Conservation (phyloP, 2,888 invertebrate genomes). For the Chrysodeixis includens region DNA sequence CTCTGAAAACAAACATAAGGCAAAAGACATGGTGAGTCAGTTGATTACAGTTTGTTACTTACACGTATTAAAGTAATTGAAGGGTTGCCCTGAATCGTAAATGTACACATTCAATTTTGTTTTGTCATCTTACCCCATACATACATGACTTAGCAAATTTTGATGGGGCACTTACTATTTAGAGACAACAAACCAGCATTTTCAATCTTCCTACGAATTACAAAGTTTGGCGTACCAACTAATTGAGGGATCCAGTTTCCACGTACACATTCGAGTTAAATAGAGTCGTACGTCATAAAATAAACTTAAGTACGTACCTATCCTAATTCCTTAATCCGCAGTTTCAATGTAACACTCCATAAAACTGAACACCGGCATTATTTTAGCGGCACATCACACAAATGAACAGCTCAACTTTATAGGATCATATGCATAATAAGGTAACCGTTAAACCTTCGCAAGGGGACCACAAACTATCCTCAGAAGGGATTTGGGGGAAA, state of each 20-base stretch:
- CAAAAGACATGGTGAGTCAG: too few relatives aligned
- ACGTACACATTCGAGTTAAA: background rate
- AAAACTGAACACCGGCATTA: conserved; percentile 35
- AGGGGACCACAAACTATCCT: conserved; percentile 52
- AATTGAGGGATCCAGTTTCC: background rate
- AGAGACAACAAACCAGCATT: background rate
- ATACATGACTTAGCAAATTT: too few relatives aligned
- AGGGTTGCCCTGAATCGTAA: too few relatives aligned
- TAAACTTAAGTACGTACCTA: conserved; percentile 1
- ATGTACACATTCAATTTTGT: too few relatives aligned
- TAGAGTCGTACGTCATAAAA: conserved; percentile 7
- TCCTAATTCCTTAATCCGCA: conserved; percentile 35
- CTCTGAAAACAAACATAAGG: too few relatives aligned
- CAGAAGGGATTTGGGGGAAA: conserved; percentile 53
- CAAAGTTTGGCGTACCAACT: background rate
- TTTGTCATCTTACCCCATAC: too few relatives aligned
- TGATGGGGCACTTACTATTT: background rate
- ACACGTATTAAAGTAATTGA: too few relatives aligned
- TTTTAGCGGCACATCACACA: conserved; percentile 40
- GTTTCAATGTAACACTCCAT: conserved; percentile 46
- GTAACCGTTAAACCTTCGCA: conserved; percentile 40
- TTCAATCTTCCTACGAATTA: background rate
- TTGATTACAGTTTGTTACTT: too few relatives aligned
- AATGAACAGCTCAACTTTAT: conserved; percentile 56
- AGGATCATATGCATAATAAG: conserved; percentile 54